These are phyloP conservation scores for Eretmocerus hayati DNA, from an alignment of 2,888 invertebrate species.

Conservation along the genomic window DNA sequence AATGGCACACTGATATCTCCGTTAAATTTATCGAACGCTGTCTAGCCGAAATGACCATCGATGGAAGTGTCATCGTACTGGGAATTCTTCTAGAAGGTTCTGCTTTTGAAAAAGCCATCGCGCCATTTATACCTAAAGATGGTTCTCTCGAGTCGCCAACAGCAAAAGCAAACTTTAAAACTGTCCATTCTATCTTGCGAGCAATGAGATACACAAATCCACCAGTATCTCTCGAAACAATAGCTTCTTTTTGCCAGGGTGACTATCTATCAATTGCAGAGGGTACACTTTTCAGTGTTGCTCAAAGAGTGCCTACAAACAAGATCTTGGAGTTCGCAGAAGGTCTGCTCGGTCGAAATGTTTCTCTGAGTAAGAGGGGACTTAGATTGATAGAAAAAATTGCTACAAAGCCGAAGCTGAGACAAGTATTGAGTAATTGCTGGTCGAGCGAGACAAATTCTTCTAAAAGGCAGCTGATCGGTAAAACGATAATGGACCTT, in stretches of 20 bases:
- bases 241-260: background rate
- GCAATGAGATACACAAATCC: background rate
- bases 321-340: background rate
- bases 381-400: background rate
- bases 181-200: background rate
- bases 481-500: background rate
- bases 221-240: background rate
- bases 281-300: background rate
- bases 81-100: slow-evolving; percentile 7
- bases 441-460: background rate
- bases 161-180: background rate
- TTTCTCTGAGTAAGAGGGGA: background rate
- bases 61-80: slow-evolving; percentile 4
- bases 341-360: background rate
- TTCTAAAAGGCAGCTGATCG: background rate
- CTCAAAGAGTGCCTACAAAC: background rate
- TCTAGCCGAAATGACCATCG: background rate
- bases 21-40: slow-evolving; percentile 13
- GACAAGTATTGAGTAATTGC: background rate
- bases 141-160: background rate
- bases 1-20: slow-evolving; percentile 15
- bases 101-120: background rate
- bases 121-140: background rate
- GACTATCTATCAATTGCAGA: background rate
- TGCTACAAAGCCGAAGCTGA: background rate